These are phyloP conservation scores for Acropora yongei DNA, from an alignment of 64 coral and sea anemone genomes.

Conservation along the genomic window DNA sequence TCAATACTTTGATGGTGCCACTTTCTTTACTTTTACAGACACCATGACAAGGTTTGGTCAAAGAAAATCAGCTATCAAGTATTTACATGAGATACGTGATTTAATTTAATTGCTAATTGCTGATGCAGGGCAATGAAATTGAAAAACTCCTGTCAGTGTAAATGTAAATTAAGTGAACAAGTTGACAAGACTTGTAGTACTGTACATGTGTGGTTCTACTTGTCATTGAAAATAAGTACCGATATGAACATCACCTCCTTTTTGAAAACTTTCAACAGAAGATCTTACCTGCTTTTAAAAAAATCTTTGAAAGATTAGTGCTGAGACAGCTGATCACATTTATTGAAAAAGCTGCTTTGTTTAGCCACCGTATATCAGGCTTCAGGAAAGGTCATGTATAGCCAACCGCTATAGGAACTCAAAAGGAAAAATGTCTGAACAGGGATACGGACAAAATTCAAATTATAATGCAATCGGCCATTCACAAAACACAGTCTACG, in stretches of 20 bases:
- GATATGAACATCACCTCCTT: slow-evolving; percentile 13
- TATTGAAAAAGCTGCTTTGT: too few species aligned
- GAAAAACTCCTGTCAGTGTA: slow-evolving; percentile 12
- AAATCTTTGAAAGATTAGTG: too few species aligned
- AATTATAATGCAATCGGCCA: too few species aligned
- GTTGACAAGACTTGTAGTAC: not conserved
- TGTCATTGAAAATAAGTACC: not conserved
- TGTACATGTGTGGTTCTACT: not conserved
- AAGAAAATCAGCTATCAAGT: slow-evolving; percentile 15
- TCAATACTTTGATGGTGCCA: not conserved
- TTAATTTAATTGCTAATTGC: slow-evolving; percentile 20
- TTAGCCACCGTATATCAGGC: too few species aligned
- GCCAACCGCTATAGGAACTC: too few species aligned
- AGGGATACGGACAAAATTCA: too few species aligned
- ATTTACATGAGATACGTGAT: not conserved
- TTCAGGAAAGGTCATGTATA: too few species aligned
- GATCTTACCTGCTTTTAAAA: too few species aligned
- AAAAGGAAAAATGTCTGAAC: too few species aligned
- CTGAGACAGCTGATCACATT: too few species aligned
- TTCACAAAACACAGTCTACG: too few species aligned
- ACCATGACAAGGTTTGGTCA: slow-evolving; percentile 11
- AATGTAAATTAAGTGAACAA: slow-evolving; percentile 16
- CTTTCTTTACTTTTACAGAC: slow-evolving; percentile 1
- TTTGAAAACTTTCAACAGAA: slow-evolving; percentile 45
- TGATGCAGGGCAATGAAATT: slow-evolving; percentile 18